Base-by-base conservation (phyloP, 2,888 invertebrate genomes). In the Amiota communis region DNA sequence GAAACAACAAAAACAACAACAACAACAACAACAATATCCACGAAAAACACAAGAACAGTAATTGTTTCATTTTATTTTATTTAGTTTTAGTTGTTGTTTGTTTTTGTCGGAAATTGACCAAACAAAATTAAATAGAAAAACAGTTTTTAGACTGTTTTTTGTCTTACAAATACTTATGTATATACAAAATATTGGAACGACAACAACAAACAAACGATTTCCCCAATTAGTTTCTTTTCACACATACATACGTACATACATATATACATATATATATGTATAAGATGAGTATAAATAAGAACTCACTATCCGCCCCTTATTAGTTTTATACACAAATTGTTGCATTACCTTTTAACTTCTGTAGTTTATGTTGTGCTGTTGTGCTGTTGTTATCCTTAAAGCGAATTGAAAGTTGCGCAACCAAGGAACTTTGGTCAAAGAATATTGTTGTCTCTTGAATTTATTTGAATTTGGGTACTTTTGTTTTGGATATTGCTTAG, bases 101-200 rank as follows among this genome's bases (percentile, higher is more conserved):
- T 80, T 76, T 81, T 82, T 76, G 77, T 77, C 75, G 82, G 76
- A 82, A 85, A 85, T 82, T 83, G 80, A 75, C 75, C 81, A 85
- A 84, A 78, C 76, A 75, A 81, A 83, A 81, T 85, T 82, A 82
- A 84, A 80, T 79, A 78, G 81, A 73, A 76, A 83, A 76, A 77
- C 77, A 82, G 77, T 78, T 76, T 53, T 36, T 36, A 36, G 36
- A 36, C 36, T 4, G 36, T 4, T 36, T 36, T 36, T 36, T 36
- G 6, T 36, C 36, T 36, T 36, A 36, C 36, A 36, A 36, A 23
- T 2, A 23, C 1, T n/a, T n/a, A n/a, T n/a, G n/a, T n/a, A 23
- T 3, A 23, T 36, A 6, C 36, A 36, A 36, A 0, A 36, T 6
- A 36, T 36, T 36, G 36, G 36, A 36, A 36, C 36, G 8, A 6